Percentiles rank a stretch among this genome's conserved stretches.
phyloP scores from a whole-genome alignment of 2,113 vertebrate genomes.

The Nesospiza acunhae region DNA sequence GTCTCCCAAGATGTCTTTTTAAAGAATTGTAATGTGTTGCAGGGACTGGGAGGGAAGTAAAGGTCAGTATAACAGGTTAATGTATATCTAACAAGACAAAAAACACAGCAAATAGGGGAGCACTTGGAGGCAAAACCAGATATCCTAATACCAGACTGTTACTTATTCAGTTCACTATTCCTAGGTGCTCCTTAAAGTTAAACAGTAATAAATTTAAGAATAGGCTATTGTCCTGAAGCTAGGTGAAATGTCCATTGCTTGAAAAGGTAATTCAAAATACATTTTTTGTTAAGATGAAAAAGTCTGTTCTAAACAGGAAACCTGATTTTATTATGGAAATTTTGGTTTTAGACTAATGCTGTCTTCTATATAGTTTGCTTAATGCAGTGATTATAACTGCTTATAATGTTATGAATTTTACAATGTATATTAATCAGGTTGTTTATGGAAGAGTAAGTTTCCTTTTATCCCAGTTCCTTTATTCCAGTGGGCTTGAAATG shows the following conservation, averaged over 20 bases:
- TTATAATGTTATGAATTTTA: neutral
- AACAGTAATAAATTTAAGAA: conserved; percentile 14
- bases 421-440: neutral
- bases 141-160: neutral
- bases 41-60: conserved; percentile 2
- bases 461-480: conserved; percentile 1
- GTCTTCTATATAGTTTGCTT: neutral
- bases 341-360: neutral
- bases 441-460: neutral
- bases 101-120: neutral
- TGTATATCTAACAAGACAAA: conserved; percentile 43
- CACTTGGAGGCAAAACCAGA: neutral
- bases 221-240: neutral
- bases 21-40: conserved; percentile 47
- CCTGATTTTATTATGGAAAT: neutral
- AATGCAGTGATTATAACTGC: neutral
- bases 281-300: conserved; percentile 10
- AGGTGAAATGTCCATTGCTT: neutral
- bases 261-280: conserved; percentile 4
- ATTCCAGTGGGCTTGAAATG: neutral
- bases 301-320: conserved; percentile 29
- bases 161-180: neutral
- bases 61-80: conserved; percentile 39
- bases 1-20: conserved; percentile 37
- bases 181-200: conserved; percentile 9